Evolutionary conservation across 2,888 invertebrate genomes (phyloP).

Genomic region (Leptothorax acervorum): DNA sequence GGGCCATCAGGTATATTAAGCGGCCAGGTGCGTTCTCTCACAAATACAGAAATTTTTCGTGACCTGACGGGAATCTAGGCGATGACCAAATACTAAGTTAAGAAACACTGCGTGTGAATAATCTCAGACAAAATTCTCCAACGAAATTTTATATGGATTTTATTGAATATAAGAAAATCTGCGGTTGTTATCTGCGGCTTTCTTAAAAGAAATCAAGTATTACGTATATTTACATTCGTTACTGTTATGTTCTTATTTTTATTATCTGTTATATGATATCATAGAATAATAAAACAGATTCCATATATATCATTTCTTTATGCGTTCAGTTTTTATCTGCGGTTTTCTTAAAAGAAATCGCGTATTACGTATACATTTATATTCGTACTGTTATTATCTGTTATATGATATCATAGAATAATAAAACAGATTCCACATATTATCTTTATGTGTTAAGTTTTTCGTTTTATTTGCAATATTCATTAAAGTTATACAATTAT

Average conservation of each 20-base stretch:
- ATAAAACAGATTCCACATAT: not conserved
- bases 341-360: not conserved
- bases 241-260: not conserved
- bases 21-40: slow-evolving; percentile 22
- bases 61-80: slow-evolving; percentile 60
- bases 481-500: not conserved
- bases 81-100: slow-evolving; percentile 4
- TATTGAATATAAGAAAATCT: not conserved
- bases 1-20: not conserved
- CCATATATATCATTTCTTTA: not conserved
- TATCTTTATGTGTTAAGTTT: not conserved
- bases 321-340: not conserved
- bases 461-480: not conserved
- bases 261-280: not conserved
- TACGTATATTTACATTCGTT: not conserved
- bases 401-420: not conserved
- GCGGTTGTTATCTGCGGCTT: not conserved
- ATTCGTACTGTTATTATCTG: not conserved
- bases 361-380: not conserved
- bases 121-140: not conserved
- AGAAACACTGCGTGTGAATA: not conserved
- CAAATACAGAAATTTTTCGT: slow-evolving; percentile 48
- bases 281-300: not conserved
- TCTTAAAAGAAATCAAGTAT: slow-evolving; percentile 2
- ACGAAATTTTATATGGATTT: not conserved